Evolutionary conservation across 2,888 invertebrate genomes (phyloP), one percentile per base, ranked within the genome.

Genomic region (Cephalotes varians): DNA sequence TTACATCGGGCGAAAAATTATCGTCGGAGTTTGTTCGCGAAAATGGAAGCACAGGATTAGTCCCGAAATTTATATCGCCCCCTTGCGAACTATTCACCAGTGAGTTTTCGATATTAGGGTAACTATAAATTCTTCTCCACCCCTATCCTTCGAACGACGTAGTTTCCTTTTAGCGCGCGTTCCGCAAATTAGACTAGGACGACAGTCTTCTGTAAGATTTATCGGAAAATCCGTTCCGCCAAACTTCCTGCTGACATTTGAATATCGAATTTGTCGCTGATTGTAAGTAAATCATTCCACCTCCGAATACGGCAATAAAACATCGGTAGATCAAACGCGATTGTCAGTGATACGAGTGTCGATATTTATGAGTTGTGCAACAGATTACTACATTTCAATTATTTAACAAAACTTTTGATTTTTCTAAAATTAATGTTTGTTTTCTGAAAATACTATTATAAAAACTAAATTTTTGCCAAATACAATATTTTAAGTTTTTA

Each of bases 61-160:
- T 86, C 85, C 21, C 54, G 69, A 71, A 88, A 92, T 92, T 92
- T 92, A 92, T 91, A 85, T 86, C 85, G 12, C 77, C 34, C 76
- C 54, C 60, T 85, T 81, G 62, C 83, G 47, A 86, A 90, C 87
- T 87, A 87, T 90, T 86, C 90, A 81, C 69, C 88, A 44, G 83
- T 69, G 87, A 87, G 89, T 89, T 90, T 86, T 90, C 90, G 88
- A 86, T 87, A 90, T 90, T 90, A 90, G 86, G 72, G 74, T 83
- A 86, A 87, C 90, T 86, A 90, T 90, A 90, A 90, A 88, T 90
- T 90, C 88, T 86, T 90, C 90, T 85, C 87, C 74, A 31, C 47
- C 47, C 37, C 86, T 81, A 79, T 87, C 88, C 87, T 84, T 85
- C 85, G 74, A 86, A 84, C 89, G 87, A 87, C 89, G 91, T 85